Evolutionary conservation across 2,797 vertebrate species (phyloP).

Genomic region (Echiichthys vipera): DNA sequence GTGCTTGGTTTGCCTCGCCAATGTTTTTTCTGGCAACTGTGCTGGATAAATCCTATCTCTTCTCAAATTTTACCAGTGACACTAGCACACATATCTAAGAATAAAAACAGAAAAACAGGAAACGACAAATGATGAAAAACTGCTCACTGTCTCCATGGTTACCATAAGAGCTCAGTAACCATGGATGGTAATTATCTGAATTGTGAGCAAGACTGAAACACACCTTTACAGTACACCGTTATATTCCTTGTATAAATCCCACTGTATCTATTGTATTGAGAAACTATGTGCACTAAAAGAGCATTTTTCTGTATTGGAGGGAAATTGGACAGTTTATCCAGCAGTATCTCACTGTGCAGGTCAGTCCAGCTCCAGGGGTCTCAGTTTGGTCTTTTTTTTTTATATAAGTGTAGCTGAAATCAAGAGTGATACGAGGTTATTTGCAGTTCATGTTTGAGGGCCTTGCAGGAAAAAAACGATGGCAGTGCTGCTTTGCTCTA

Average conservation of each 20-base stretch:
- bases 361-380: slow-evolving; percentile 37
- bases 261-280: not conserved
- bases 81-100: too few species aligned
- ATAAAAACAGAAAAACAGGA: too few species aligned
- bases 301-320: slow-evolving; percentile 4
- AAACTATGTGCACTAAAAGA: not conserved
- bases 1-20: too few species aligned
- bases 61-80: too few species aligned
- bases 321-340: not conserved
- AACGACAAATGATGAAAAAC: slow-evolving; percentile 15
- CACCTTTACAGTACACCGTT: not conserved
- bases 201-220: not conserved
- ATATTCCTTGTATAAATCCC: not conserved
- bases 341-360: slow-evolving; percentile 1
- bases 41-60: too few species aligned
- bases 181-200: slow-evolving; percentile 24
- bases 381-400: slow-evolving; percentile 17
- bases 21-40: too few species aligned
- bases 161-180: not conserved
- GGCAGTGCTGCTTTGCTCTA: slow-evolving; percentile 39
- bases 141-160: slow-evolving; percentile 25
- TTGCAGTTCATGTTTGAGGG: slow-evolving; percentile 46
- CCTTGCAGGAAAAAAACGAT: slow-evolving; percentile 9
- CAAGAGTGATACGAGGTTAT: slow-evolving; percentile 50
- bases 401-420: slow-evolving; percentile 35